These are phyloP conservation scores for Harpalus rubripes DNA, from an alignment of 2,888 invertebrate genomes.

Conservation along the genomic window DNA sequence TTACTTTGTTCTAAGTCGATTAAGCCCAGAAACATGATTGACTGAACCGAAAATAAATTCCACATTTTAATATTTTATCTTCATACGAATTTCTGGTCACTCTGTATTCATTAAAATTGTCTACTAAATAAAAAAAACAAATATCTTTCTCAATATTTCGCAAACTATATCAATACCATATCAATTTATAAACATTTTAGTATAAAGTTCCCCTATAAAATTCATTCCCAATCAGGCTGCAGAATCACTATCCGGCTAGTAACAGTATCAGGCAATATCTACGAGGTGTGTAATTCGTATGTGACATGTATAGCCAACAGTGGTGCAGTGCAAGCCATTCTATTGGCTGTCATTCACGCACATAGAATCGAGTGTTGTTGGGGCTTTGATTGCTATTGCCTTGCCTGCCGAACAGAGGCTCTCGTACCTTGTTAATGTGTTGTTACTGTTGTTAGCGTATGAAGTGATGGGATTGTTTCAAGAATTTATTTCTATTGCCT, in stretches of 20 bases:
- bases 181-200: too few species aligned
- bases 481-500: neutral
- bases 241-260: neutral
- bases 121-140: too few species aligned
- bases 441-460: slow-evolving; percentile 12
- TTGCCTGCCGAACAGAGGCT: slow-evolving; percentile 1
- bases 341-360: neutral
- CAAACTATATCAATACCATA: too few species aligned
- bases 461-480: slow-evolving; percentile 16
- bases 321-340: neutral
- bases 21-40: too few species aligned
- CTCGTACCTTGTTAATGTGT: slow-evolving; percentile 3
- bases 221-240: neutral
- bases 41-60: too few species aligned
- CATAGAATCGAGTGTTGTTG: slow-evolving; percentile 17
- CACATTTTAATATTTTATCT: too few species aligned
- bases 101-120: too few species aligned
- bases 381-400: slow-evolving; percentile 21
- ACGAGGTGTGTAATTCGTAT: slow-evolving; percentile 53
- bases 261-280: slow-evolving; percentile 23
- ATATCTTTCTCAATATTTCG: too few species aligned
- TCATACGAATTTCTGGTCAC: too few species aligned
- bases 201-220: neutral
- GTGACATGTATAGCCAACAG: slow-evolving; percentile 16
- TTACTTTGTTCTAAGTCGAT: too few species aligned